Base-by-base conservation (phyloP, 2,113 vertebrate genomes). In the Canis aureus region DNA sequence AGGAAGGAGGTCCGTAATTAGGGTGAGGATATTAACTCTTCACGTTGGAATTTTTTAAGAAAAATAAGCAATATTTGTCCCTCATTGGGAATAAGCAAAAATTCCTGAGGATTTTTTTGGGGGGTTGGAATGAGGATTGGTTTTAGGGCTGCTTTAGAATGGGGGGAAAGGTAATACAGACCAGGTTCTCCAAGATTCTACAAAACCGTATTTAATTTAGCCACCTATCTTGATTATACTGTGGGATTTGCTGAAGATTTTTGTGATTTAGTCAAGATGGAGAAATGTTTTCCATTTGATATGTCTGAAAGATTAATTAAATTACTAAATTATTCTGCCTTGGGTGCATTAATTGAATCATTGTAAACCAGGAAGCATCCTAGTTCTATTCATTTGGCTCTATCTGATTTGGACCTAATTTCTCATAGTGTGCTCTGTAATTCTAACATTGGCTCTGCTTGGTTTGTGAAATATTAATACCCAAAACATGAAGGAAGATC, bases 401-500 rank as follows among this genome's bases (percentile, higher is more conserved):
- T 76, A 55, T 81, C 20, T 62, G 73, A 64, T 12, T 83, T 51
- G 29, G 53, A 80, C 27, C 17, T 59, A 12, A 87, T 84, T 49
- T 96, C 10, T 66, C 11, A 9, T n/a, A 22, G 13, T 66, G 10
- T 94, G 29, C 15, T 23, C 81, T 78, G 15, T 87, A 74, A 76
- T 73, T 93, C 27, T 92, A 51, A 95, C 17, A 43, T 97, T 93
- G 62, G 13, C 20, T 32, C 11, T 57, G 11, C 22, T 88, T 92
- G 57, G 15, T 49, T 32, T 86, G 11, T 97, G 79, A 97, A 95
- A 94, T 92, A 87, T 51, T 86, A 94, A 74, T 92, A 83, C 19
- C 0, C 5, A 32, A 91, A 81, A 71, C 16, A 81, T 91, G 29
- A 91, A 88, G 15, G 17, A 82, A 92, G 11, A 80, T 80, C 10